These are phyloP conservation scores for Drosophila orosa DNA, from an alignment of 1,140 invertebrate genomes.

Conservation along the genomic window DNA sequence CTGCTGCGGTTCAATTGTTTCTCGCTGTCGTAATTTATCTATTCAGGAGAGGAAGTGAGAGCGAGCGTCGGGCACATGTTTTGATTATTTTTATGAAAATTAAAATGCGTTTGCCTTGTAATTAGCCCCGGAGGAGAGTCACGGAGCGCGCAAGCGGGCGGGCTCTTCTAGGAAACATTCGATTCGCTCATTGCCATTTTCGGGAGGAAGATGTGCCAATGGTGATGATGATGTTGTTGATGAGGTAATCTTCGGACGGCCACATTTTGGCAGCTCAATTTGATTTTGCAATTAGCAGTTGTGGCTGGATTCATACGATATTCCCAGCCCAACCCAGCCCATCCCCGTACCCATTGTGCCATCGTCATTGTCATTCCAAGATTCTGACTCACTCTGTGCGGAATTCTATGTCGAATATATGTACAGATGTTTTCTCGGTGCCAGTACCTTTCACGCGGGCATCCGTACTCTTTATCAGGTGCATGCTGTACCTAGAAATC, in stretches of 20 bases:
- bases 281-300: slow-evolving; percentile 79
- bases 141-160: slow-evolving; percentile 14
- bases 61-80: slow-evolving; percentile 66
- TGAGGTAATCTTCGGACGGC: slow-evolving; percentile 64
- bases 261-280: slow-evolving; percentile 49
- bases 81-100: slow-evolving; percentile 81
- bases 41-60: slow-evolving; percentile 19
- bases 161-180: slow-evolving; percentile 70
- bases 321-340: slow-evolving; percentile 9
- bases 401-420: not conserved
- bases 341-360: slow-evolving; percentile 1
- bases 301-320: slow-evolving; percentile 27
- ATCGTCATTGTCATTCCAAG: slow-evolving; percentile 4
- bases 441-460: not conserved
- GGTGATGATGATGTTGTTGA: slow-evolving; percentile 31
- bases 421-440: not conserved
- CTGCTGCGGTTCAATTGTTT: slow-evolving; percentile 66
- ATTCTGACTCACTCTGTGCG: slow-evolving; percentile 39
- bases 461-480: slow-evolving; percentile 1
- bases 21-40: slow-evolving; percentile 33
- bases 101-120: slow-evolving; percentile 81
- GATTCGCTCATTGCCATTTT: slow-evolving; percentile 79
- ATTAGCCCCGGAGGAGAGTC: slow-evolving; percentile 43
- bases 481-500: not conserved
- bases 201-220: slow-evolving; percentile 26